Evolutionary conservation across 2,113 vertebrate species (phyloP).

Genomic region (Solenodon paradoxus): DNA sequence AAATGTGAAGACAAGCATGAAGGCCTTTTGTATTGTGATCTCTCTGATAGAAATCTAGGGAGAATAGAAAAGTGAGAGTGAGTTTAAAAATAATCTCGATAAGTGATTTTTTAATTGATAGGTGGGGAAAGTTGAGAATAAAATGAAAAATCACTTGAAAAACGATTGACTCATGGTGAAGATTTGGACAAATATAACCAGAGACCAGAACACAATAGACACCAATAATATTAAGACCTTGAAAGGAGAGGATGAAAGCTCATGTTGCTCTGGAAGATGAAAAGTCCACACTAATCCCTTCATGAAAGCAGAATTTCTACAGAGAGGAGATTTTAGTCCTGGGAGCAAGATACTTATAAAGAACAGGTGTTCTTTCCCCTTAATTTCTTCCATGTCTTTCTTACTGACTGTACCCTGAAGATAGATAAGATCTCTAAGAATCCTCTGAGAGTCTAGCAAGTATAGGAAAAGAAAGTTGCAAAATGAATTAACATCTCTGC

Average conservation of each 20-base stretch:
- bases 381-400: neutral
- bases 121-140: neutral
- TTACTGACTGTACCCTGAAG: neutral
- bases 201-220: conserved; percentile 10
- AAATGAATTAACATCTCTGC: neutral
- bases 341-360: conserved; percentile 24
- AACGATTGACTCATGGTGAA: neutral
- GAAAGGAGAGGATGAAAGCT: neutral
- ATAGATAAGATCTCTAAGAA: neutral
- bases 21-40: neutral
- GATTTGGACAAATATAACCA: conserved; percentile 6
- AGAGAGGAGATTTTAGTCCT: conserved; percentile 17
- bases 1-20: conserved; percentile 29
- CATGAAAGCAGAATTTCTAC: conserved; percentile 49
- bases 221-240: neutral
- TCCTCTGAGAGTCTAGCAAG: neutral
- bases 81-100: neutral
- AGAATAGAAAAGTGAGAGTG: neutral
- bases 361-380: conserved; percentile 7
- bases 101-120: neutral
- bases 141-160: conserved; percentile 32
- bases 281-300: conserved; percentile 38
- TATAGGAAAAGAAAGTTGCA: neutral
- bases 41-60: neutral
- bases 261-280: conserved; percentile 14